Evolutionary conservation across 1,140 invertebrate genomes (phyloP), one percentile per base, ranked within the genome.

Genomic region (Aleiodes sp.): DNA sequence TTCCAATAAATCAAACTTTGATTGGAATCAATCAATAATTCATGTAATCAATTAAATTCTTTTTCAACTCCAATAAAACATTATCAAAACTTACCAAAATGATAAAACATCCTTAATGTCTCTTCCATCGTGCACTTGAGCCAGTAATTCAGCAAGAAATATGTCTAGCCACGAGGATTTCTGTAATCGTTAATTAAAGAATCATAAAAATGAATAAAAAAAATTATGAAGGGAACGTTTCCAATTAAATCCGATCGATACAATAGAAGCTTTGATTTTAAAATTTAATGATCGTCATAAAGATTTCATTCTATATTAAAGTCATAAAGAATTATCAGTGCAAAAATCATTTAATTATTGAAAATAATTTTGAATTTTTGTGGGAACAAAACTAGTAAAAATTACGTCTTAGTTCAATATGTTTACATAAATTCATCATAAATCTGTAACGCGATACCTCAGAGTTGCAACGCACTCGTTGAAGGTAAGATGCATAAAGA

Each of bases 161-260:
- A 90, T 78, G 80, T 92, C 90, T 70, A 91, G 80, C 89, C 89
- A 91, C 37, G 86, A 87, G 39, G 88, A 89, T 87, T 90, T 91
- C 90, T 92, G 82, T 19, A 46, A 64, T 19, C 7, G 46, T 8
- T 24, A 46, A 43, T 46, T 28, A 6, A 76, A 70, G 68, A 59
- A 59, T 75, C 75, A 63, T 28, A 73, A 69, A 60, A 72, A 67
- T 31, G 70, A 70, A 72, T 73, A 74, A 70, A 43, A 56, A 28
- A 41, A 37, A 31, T 57, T 39, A 7, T n/a, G n/a, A n/a, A n/a
- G n/a, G n/a, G n/a, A n/a, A n/a, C n/a, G n/a, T n/a, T n/a, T n/a
- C n/a, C n/a, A n/a, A n/a, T n/a, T n/a, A n/a, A n/a, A n/a, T n/a
- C n/a, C n/a, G n/a, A n/a, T n/a, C n/a, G n/a, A n/a, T n/a, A n/a